phyloP scores from a whole-genome alignment of 2,888 invertebrate species.

The Hirudinaria manillensis region DNA sequence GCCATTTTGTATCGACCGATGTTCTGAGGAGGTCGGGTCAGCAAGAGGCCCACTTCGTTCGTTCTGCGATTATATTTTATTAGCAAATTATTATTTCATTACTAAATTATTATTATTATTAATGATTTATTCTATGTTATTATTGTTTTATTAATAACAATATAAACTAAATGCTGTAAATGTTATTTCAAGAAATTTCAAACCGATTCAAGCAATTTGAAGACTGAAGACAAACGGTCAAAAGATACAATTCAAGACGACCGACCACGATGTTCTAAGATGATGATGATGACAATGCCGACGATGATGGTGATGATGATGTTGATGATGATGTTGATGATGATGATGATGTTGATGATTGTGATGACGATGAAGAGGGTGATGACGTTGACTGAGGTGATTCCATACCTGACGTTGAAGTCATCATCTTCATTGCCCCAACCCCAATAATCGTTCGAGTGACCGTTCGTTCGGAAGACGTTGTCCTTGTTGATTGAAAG shows the following conservation, averaged over 20 bases:
- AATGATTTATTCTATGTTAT: background rate
- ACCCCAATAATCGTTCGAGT: conserved; percentile 56
- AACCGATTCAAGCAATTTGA: too few relatives aligned
- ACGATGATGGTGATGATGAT: too few relatives aligned
- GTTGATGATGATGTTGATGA: too few relatives aligned
- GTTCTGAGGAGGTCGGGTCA: conserved; percentile 56
- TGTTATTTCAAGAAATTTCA: too few relatives aligned
- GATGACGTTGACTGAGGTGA: background rate
- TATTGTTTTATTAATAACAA: background rate
- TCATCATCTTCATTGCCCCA: conserved; percentile 54
- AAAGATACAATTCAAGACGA: too few relatives aligned
- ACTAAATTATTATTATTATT: background rate
- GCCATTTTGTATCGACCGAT: conserved; percentile 54
- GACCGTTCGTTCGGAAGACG: conserved; percentile 56
- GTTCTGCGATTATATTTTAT: conserved; percentile 42
- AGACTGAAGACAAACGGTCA: too few relatives aligned
- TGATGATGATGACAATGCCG: too few relatives aligned
- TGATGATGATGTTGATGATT: too few relatives aligned
- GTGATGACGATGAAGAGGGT: too few relatives aligned
- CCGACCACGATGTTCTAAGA: too few relatives aligned
- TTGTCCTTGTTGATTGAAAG: conserved; percentile 54
- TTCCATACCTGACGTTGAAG: conserved; percentile 45
- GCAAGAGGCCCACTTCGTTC: conserved; percentile 51
- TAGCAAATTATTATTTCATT: background rate
- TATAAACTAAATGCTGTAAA: background rate